Evolutionary conservation across 2,797 vertebrate genomes (phyloP).

Genomic region (Loris lydekkerianus): DNA sequence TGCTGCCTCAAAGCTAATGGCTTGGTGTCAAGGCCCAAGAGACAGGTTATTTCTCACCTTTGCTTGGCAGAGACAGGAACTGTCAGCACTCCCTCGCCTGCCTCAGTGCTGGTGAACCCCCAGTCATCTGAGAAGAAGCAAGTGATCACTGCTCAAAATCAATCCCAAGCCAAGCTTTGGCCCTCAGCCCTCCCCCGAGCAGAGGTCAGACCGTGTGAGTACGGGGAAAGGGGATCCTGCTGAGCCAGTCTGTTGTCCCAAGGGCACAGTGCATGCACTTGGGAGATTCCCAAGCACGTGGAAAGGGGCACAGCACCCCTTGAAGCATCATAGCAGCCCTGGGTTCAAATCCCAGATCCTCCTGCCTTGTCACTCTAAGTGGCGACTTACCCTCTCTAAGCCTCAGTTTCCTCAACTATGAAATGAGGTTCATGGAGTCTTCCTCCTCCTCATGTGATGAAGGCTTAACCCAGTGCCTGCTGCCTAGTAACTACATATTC

Average conservation of each 20-base stretch:
- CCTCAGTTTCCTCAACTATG: neutral
- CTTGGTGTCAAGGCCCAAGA: neutral
- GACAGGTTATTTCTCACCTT: neutral
- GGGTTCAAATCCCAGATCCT: neutral
- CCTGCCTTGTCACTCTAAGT: neutral
- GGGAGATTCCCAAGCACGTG: fast-evolving
- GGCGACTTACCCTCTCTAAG: no score
- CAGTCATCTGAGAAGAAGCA: no score
- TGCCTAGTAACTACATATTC: neutral
- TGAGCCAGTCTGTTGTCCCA: neutral
- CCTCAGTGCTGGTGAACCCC: neutral
- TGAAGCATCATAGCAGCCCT: neutral
- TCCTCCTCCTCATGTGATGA: no score
- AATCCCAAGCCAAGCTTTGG: neutral
- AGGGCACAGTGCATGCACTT: no score
- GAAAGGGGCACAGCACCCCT: neutral
- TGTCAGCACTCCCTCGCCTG: neutral
- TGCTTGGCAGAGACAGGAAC: neutral
- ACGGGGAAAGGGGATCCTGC: neutral
- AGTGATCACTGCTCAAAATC: neutral
- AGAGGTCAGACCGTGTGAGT: no score
- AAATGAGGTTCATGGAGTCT: neutral
- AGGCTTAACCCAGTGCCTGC: no score
- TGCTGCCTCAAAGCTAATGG: neutral
- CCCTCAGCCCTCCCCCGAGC: neutral